phyloP scores from a whole-genome alignment of 2,888 invertebrate genomes.

The Campaea margaritaria region DNA sequence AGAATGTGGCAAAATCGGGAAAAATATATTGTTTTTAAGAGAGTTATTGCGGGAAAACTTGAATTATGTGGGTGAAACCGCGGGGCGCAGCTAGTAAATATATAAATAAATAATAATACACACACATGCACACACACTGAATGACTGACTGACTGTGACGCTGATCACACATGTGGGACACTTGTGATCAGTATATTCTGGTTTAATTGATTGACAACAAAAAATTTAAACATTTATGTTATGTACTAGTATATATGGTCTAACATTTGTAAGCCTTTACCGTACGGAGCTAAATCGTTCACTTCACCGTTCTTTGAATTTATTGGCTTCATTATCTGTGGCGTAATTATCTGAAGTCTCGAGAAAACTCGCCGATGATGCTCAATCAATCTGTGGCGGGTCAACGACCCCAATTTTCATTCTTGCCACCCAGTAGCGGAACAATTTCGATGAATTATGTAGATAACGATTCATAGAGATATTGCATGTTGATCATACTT shows the following conservation, averaged over 20 bases:
- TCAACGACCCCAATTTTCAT: slow-evolving; percentile 15
- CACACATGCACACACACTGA: no score
- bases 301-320: slow-evolving; percentile 13
- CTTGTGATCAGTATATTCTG: no score
- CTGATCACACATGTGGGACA: no score
- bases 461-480: slow-evolving; percentile 8
- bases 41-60: no score
- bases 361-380: slow-evolving; percentile 32
- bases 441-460: slow-evolving; percentile 18
- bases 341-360: slow-evolving; percentile 32
- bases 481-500: slow-evolving; percentile 8
- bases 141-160: no score
- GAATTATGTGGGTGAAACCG: no score
- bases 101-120: no score
- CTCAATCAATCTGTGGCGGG: slow-evolving; percentile 26
- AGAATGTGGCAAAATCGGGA: no score
- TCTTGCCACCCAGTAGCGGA: slow-evolving; percentile 15
- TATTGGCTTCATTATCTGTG: slow-evolving; percentile 24
- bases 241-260: not conserved
- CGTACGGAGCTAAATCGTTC: slow-evolving; percentile 5
- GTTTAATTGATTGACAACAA: no score
- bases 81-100: no score
- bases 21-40: no score
- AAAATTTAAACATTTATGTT: no score
- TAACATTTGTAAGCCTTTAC: not conserved